A percentile compares a stretch with the other conserved stretches of the same genome.
Evolutionary conservation across 2,888 invertebrate genomes (phyloP).

Genomic region (Rhingia rostrata): DNA sequence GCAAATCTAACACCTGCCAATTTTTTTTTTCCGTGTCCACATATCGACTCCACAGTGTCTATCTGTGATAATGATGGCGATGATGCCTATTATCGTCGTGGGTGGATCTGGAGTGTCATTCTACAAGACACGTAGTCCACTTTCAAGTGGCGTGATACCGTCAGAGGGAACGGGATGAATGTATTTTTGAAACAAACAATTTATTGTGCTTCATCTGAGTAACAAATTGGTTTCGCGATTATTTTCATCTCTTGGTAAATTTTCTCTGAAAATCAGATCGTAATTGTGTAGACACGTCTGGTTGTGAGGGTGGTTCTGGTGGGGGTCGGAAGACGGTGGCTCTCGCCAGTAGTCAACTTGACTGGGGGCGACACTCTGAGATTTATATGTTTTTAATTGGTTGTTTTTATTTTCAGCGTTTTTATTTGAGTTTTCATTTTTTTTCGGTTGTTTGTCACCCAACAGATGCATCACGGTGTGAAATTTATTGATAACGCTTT

Average conservation of each 20-base stretch:
- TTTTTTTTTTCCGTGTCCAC: slow-evolving; percentile 28
- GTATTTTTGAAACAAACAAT: slow-evolving; percentile 55
- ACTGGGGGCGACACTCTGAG: slow-evolving; percentile 42
- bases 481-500: slow-evolving; percentile 66
- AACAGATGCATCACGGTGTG: slow-evolving; percentile 60
- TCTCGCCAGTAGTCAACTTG: slow-evolving; percentile 51
- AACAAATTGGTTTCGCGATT: slow-evolving; percentile 52
- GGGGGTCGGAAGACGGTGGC: not conserved
- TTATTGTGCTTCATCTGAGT: slow-evolving; percentile 51
- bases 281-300: slow-evolving; percentile 63
- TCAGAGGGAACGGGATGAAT: not conserved
- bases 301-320: slow-evolving; percentile 24
- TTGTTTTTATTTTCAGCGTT: slow-evolving; percentile 60
- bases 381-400: slow-evolving; percentile 70
- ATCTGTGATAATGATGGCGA: slow-evolving; percentile 33
- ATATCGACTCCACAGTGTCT: slow-evolving; percentile 67
- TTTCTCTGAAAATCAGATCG: slow-evolving; percentile 38
- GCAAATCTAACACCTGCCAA: slow-evolving; percentile 28
- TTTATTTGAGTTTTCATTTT: slow-evolving; percentile 26
- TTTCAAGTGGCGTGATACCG: not conserved
- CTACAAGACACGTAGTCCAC: slow-evolving; percentile 59
- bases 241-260: slow-evolving; percentile 20
- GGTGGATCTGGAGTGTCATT: slow-evolving; percentile 29
- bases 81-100: slow-evolving; percentile 32
- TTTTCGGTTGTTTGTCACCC: slow-evolving; percentile 27